Conservation (phyloP, 2,888 invertebrate species). For the Odontocolon sp. region DNA sequence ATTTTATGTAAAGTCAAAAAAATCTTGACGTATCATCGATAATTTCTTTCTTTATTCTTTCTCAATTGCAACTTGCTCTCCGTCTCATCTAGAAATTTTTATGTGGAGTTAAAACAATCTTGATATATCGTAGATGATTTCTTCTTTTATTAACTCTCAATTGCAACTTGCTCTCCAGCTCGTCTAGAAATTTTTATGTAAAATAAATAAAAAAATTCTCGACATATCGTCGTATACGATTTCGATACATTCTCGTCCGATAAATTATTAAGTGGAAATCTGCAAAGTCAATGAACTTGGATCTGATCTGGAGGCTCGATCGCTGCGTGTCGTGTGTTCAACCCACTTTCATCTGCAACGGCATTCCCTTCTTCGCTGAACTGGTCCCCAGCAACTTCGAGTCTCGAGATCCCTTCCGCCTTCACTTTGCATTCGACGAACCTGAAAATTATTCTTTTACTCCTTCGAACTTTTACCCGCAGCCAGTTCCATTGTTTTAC, state of each 20-base stretch:
- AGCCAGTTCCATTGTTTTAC: neutral
- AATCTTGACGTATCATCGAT: too few species aligned
- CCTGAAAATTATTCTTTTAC: neutral
- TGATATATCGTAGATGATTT: conserved; percentile 17
- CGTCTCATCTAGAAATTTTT: too few species aligned
- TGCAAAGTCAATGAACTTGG: conserved; percentile 31
- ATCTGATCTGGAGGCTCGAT: conserved; percentile 4
- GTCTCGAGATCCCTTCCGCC: too few species aligned
- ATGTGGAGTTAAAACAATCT: too few species aligned
- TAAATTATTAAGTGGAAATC: conserved; percentile 7
- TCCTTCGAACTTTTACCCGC: neutral
- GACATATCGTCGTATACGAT: neutral
- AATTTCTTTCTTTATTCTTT: neutral
- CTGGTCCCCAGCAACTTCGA: conserved; percentile 34
- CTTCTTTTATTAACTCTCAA: neutral
- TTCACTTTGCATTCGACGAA: conserved; percentile 33
- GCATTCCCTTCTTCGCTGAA: conserved; percentile 29
- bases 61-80: neutral
- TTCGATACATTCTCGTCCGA: neutral
- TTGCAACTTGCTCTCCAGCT: neutral
- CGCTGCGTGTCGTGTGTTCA: conserved; percentile 18
- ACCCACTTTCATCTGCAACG: conserved; percentile 44
- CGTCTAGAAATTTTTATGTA: too few species aligned
- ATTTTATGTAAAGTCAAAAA: too few species aligned
- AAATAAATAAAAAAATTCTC: neutral